Evolutionary conservation across 1,140 invertebrate genomes (phyloP), one percentile per base, ranked within the genome.

Genomic region (Colletes gigas): DNA sequence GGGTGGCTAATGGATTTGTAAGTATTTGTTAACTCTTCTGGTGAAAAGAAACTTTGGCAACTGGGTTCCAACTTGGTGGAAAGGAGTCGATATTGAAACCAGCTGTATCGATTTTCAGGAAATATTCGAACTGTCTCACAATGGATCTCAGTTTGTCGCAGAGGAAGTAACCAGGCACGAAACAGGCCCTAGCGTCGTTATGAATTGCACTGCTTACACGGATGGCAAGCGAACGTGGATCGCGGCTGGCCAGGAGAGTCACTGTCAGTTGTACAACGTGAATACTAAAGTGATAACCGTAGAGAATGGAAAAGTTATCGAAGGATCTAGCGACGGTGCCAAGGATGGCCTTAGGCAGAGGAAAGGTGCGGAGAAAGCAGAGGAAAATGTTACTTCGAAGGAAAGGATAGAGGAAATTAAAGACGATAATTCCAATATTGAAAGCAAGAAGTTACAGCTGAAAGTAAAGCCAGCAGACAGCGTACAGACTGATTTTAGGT

Each of bases 1-100:
- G 98, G 39, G 97, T 99, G 78, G 96, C 96, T 19, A 99, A 99
- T 95, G 97, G 97, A 93, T 98, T 99, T 94, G 98, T 97, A 94
- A 95, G 96, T 88, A 52, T 67, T 63, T 79, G 55, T n/a, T 15
- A 12, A 17, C 30, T 12, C 19, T 39, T 39, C n/a, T 50, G 5
- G 12, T 0, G 0, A n/a, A 63, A 50, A 0, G 63, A 41, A 54
- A 41, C 9, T 66, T 7, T 9, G 6, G 15, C n/a, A 41, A 15
- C 39, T 14, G 10, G 0, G 30, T 30, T 67, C 55, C 8, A 44
- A 44, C 5, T 44, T 9, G 8, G 44, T 2, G 44, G 8, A 3
- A 44, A 9, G 44, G 8, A 44, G 44, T 44, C 10, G 2, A 30
- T 30, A 30, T 30, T 30, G 30, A 30, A 30, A 30, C 30, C 30